Conservation (phyloP, 2,888 invertebrate species). For the Rhabditophanes sp. region DNA sequence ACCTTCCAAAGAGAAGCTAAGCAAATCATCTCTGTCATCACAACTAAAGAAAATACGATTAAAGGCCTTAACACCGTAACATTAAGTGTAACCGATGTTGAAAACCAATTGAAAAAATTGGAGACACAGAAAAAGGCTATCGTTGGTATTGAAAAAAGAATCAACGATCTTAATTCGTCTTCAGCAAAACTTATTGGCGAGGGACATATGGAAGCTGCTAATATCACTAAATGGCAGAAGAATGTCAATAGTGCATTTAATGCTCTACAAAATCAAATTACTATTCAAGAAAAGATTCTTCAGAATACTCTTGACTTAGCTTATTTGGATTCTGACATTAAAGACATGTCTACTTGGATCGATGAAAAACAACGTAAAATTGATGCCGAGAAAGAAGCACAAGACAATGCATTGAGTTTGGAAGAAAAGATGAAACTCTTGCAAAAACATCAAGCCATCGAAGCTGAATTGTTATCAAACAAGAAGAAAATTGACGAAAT, state of each 20-base stretch:
- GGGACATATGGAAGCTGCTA: conserved; percentile 58
- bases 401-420: conserved; percentile 10
- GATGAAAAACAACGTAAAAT: conserved; percentile 46
- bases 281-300: conserved; percentile 8
- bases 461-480: conserved; percentile 75
- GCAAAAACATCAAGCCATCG: conserved; percentile 60
- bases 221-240: conserved; percentile 21
- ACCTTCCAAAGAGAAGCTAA: conserved; percentile 84
- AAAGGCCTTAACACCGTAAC: conserved; percentile 8
- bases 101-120: conserved; percentile 73
- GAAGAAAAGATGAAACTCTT: conserved; percentile 40
- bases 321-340: conserved; percentile 71
- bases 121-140: conserved; percentile 83
- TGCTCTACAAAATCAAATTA: conserved; percentile 2
- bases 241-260: conserved; percentile 11
- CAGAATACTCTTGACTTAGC: conserved; percentile 65
- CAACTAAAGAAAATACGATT: conserved; percentile 59
- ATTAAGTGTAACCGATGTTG: conserved; percentile 54
- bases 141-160: conserved; percentile 45
- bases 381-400: conserved; percentile 49
- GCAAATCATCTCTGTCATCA: conserved; percentile 71
- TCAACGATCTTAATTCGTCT: conserved; percentile 19
- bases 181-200: conserved; percentile 59
- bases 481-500: conserved; percentile 69
- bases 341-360: conserved; percentile 49